Percentiles rank a stretch among this genome's conserved stretches.
Evolutionary conservation across 1,140 invertebrate genomes (phyloP).

Genomic region (Manduca sexta): DNA sequence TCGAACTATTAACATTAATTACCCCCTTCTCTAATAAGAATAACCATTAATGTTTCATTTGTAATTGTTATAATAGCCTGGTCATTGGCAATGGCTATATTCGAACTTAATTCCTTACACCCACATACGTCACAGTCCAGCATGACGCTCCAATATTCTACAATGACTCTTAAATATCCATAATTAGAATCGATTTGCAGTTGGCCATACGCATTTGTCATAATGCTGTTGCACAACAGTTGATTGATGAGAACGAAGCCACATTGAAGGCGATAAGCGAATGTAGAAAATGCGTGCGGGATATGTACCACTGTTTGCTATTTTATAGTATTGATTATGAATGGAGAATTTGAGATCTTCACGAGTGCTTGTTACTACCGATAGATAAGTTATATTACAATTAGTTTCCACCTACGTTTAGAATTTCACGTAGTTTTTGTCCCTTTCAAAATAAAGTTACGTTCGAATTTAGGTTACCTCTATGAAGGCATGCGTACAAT

Average conservation of each 20-base stretch:
- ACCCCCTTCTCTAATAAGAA: too few species aligned
- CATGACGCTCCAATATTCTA: slow-evolving; percentile 31
- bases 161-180: slow-evolving; percentile 61
- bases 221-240: slow-evolving; percentile 55
- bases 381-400: too few species aligned
- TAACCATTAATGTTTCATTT: too few species aligned
- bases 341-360: too few species aligned
- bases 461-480: too few species aligned
- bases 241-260: slow-evolving; percentile 48
- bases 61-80: background rate
- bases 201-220: slow-evolving; percentile 49
- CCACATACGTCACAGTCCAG: slow-evolving; percentile 8
- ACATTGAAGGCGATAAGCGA: slow-evolving; percentile 1
- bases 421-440: too few species aligned
- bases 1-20: too few species aligned
- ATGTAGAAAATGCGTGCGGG: background rate
- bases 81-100: background rate
- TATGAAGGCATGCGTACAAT: too few species aligned
- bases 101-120: background rate
- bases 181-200: slow-evolving; percentile 65
- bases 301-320: background rate
- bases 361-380: too few species aligned
- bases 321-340: background rate
- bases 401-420: too few species aligned
- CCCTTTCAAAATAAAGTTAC: too few species aligned